Conservation (phyloP, 2,113 vertebrate genomes). For the Orcinus orca region DNA sequence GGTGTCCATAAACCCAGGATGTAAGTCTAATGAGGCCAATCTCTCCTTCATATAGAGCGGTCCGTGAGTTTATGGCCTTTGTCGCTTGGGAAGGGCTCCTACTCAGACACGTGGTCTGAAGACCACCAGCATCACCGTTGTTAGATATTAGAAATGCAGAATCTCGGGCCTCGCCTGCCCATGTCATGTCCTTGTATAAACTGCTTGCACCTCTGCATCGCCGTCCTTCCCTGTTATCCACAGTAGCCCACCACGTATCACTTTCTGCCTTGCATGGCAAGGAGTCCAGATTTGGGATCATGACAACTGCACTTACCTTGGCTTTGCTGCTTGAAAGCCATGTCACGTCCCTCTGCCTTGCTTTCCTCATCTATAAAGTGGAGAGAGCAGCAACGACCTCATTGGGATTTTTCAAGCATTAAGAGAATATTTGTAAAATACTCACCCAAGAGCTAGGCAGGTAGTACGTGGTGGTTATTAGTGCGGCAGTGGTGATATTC, state of each 20-base stretch:
- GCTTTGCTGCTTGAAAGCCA: too few relatives aligned
- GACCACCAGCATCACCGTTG: rapidly evolving
- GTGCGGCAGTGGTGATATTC: background rate
- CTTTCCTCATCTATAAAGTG: background rate
- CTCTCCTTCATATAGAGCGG: background rate
- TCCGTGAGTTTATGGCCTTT: rapidly evolving
- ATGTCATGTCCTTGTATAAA: rapidly evolving
- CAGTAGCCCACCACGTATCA: rapidly evolving
- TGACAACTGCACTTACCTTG: background rate
- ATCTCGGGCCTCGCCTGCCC: rapidly evolving
- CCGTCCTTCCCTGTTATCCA: background rate
- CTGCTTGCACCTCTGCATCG: rapidly evolving
- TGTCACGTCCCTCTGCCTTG: background rate
- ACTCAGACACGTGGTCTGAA: rapidly evolving
- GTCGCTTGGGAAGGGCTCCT: background rate
- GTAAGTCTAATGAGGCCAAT: background rate
- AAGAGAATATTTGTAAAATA: background rate
- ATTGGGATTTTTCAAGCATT: background rate
- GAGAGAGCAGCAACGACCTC: background rate
- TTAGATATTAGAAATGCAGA: background rate
- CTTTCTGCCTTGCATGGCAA: background rate
- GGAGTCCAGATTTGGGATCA: background rate
- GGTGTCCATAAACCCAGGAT: too few relatives aligned
- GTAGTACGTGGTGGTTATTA: background rate
- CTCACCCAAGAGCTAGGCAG: background rate